phyloP scores from a whole-genome alignment of 2,113 vertebrate genomes.

The Cyprinus carpio region DNA sequence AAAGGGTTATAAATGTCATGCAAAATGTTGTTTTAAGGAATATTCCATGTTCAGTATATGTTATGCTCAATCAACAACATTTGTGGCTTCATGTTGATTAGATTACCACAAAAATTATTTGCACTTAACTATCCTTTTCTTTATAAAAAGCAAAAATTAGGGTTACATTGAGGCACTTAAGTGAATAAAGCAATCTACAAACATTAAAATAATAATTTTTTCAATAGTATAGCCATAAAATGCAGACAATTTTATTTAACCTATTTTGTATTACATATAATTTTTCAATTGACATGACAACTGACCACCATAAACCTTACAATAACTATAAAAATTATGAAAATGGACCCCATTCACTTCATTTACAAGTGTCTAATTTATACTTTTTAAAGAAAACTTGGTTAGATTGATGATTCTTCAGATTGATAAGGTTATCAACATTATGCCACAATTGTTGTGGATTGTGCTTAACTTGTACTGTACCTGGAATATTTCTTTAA shows the following conservation, averaged over 20 bases:
- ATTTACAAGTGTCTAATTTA: not conserved
- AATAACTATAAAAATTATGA: not conserved
- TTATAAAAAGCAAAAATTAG: not conserved
- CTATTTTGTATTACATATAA: not conserved
- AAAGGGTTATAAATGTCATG: not conserved
- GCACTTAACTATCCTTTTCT: not conserved
- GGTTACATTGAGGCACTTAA: not conserved
- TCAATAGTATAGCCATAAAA: not conserved
- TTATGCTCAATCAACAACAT: not conserved
- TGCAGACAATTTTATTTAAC: not conserved
- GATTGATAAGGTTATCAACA: not conserved
- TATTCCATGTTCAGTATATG: not conserved
- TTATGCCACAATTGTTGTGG: not conserved
- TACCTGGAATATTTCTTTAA: not conserved
- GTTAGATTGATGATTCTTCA: too few relatives aligned
- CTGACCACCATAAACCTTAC: too few relatives aligned
- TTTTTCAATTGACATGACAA: too few relatives aligned
- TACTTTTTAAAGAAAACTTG: too few relatives aligned
- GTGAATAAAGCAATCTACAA: not conserved
- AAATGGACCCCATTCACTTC: not conserved
- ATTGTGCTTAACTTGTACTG: not conserved
- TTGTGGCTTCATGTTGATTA: not conserved
- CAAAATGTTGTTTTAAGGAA: conserved; percentile 3
- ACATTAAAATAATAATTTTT: not conserved
- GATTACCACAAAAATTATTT: not conserved